These are phyloP conservation scores for Crocidura indochinensis DNA, from an alignment of 2,797 vertebrate genomes.

Conservation along the genomic window DNA sequence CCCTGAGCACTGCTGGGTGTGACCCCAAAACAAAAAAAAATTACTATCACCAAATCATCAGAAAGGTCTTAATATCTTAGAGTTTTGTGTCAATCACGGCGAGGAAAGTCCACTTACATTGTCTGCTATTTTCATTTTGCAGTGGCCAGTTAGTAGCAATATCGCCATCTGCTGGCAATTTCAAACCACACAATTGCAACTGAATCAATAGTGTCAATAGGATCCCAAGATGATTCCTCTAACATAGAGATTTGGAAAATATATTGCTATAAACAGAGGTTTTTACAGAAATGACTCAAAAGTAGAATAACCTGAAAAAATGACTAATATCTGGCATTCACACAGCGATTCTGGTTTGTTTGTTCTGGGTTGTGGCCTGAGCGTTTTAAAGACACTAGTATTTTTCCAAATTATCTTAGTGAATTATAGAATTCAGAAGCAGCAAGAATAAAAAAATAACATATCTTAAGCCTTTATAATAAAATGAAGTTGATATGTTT, in stretches of 20 bases:
- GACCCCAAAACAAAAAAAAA: neutral
- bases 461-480: neutral
- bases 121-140: neutral
- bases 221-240: neutral
- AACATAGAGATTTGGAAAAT: slow-evolving; percentile 11
- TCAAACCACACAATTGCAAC: neutral
- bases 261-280: neutral
- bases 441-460: neutral
- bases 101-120: neutral
- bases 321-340: neutral
- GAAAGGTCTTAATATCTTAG: neutral
- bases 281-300: neutral
- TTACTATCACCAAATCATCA: neutral
- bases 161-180: neutral
- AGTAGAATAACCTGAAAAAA: neutral
- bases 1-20: too few relatives aligned
- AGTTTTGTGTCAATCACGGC: neutral
- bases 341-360: neutral
- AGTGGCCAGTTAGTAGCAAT: neutral
- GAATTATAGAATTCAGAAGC: slow-evolving; percentile 25
- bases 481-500: neutral
- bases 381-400: neutral
- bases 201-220: neutral
- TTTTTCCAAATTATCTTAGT: slow-evolving; percentile 31
- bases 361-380: neutral